These are phyloP conservation scores for Seira musarum DNA, from an alignment of 2,888 invertebrate genomes.

Conservation along the genomic window DNA sequence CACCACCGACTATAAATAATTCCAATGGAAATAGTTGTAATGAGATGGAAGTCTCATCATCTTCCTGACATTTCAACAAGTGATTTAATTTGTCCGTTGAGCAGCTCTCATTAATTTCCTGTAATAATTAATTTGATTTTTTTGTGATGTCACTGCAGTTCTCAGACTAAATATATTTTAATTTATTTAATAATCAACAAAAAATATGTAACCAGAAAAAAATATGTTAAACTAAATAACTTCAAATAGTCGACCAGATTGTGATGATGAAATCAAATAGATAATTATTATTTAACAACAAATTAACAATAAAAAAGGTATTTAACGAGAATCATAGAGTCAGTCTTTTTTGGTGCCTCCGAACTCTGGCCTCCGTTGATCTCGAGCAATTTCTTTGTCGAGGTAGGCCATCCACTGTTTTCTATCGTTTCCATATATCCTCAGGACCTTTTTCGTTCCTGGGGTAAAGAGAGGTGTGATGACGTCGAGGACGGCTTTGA, in stretches of 20 bases:
- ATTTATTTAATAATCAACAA: no score
- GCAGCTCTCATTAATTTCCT: no score
- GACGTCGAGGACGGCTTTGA: slow-evolving; percentile 28
- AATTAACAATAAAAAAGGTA: background rate
- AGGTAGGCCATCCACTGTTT: slow-evolving; percentile 41
- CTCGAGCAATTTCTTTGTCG: slow-evolving; percentile 32
- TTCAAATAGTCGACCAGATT: no score
- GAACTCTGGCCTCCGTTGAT: slow-evolving; percentile 40
- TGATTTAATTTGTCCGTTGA: no score
- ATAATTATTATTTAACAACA: no score
- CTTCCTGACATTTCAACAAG: background rate
- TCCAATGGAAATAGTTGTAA: background rate
- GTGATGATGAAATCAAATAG: no score
- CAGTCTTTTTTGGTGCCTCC: slow-evolving; percentile 37
- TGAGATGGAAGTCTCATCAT: background rate
- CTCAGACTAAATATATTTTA: no score
- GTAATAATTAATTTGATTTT: no score
- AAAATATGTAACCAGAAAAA: no score
- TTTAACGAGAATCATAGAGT: background rate
- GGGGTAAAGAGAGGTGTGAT: slow-evolving; percentile 29
- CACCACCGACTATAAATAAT: slow-evolving; percentile 22
- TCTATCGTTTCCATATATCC: slow-evolving; percentile 38
- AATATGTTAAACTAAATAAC: no score
- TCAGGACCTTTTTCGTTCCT: slow-evolving; percentile 21
- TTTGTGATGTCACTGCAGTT: no score